Evolutionary conservation across 2,797 vertebrate genomes (phyloP).

Genomic region (Crocodylus rhombifer): DNA sequence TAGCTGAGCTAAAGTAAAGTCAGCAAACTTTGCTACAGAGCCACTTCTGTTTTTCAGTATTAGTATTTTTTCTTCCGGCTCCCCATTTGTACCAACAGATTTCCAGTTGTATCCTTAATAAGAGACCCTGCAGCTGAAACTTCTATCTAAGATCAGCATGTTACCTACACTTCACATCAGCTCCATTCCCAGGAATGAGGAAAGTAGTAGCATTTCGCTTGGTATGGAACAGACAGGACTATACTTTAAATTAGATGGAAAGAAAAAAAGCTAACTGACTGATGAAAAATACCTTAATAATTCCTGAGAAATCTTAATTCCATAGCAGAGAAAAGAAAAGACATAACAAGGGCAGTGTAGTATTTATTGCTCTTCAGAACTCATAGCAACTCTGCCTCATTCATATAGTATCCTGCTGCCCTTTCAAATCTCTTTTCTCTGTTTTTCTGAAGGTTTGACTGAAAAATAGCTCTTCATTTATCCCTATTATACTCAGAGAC

Average conservation of each 20-base stretch:
- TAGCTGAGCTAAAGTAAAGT: not conserved
- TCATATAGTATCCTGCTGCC: not conserved
- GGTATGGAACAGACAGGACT: not conserved
- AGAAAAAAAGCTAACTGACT: not conserved
- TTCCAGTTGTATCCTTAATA: not conserved
- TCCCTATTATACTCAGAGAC: not conserved
- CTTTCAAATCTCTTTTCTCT: slow-evolving; percentile 10
- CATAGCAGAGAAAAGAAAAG: slow-evolving; percentile 18
- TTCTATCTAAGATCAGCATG: not conserved
- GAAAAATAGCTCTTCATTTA: slow-evolving; percentile 20
- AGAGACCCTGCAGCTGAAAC: not conserved
- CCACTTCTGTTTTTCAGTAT: not conserved
- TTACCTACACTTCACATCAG: not conserved
- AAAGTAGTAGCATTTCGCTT: not conserved
- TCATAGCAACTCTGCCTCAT: not conserved
- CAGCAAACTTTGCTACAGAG: not conserved
- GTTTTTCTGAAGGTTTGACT: slow-evolving; percentile 8
- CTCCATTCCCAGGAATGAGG: not conserved
- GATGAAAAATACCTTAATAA: not conserved
- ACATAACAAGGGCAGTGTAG: not conserved
- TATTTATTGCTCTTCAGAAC: not conserved
- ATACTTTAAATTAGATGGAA: not conserved
- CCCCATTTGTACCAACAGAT: not conserved
- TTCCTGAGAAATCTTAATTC: not conserved
- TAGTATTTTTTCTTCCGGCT: not conserved